Percentiles rank a stretch among this genome's conserved stretches.
Conservation (phyloP, 1,140 invertebrate species). For the Ceratina calcarata region DNA sequence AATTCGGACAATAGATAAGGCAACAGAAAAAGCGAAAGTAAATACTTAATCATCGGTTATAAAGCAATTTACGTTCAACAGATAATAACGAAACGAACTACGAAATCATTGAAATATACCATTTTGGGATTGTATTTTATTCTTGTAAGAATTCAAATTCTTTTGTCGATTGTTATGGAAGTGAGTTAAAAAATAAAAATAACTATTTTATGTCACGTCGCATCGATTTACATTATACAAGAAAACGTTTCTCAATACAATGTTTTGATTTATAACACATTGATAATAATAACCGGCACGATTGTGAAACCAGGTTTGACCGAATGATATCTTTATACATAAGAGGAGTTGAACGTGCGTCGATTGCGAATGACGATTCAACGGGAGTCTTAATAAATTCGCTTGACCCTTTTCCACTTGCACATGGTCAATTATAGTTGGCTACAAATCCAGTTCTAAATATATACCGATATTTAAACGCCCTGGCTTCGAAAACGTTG, state of each 20-base stretch:
- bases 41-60: background rate
- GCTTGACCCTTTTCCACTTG: conserved; percentile 45
- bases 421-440: conserved; percentile 39
- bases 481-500: background rate
- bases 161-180: background rate
- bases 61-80: conserved; percentile 11
- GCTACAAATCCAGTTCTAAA: conserved; percentile 28
- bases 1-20: conserved; percentile 22
- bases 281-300: background rate
- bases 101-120: background rate
- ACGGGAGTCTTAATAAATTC: conserved; percentile 34
- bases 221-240: no score
- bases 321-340: conserved; percentile 53
- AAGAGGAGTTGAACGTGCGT: conserved; percentile 50
- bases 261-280: no score
- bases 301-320: conserved; percentile 27
- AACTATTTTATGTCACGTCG: no score
- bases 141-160: background rate
- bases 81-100: background rate
- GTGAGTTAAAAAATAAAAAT: no score
- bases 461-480: conserved; percentile 20
- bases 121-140: background rate
- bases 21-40: background rate
- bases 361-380: conserved; percentile 41
- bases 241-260: no score